Percentiles rank a stretch among this genome's conserved stretches.
phyloP scores from a whole-genome alignment of 2,888 invertebrate species.

The Gastracanthus pulcherrimus region DNA sequence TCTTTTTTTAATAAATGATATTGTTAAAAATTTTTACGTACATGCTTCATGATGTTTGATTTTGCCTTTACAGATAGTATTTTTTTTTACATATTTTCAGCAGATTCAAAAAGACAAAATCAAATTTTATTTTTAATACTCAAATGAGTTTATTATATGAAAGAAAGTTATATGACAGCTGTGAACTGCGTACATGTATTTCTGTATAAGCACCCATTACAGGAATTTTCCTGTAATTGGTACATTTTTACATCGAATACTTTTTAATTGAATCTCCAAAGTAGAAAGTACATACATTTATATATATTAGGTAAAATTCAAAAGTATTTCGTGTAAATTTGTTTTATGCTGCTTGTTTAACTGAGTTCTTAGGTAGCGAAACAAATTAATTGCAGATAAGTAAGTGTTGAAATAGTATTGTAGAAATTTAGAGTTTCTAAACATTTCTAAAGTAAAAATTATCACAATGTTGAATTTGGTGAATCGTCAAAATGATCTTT shows the following conservation, averaged over 20 bases:
- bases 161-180: background rate
- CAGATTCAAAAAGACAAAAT: background rate
- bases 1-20: slow-evolving; percentile 44
- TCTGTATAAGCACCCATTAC: background rate
- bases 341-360: too few species aligned
- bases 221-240: too few species aligned
- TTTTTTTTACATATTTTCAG: background rate
- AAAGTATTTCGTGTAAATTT: too few species aligned
- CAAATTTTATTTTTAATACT: background rate
- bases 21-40: slow-evolving; percentile 30
- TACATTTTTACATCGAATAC: too few species aligned
- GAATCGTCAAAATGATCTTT: background rate
- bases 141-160: background rate
- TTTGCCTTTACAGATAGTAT: background rate
- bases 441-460: background rate
- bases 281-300: too few species aligned
- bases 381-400: too few species aligned
- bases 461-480: background rate
- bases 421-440: too few species aligned
- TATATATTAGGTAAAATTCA: too few species aligned
- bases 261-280: too few species aligned
- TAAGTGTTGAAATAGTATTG: too few species aligned
- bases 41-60: slow-evolving; percentile 14
- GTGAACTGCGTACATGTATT: background rate
- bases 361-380: too few species aligned